Base-by-base conservation (phyloP, 2,888 invertebrate genomes). In the Pterostichus madidus region DNA sequence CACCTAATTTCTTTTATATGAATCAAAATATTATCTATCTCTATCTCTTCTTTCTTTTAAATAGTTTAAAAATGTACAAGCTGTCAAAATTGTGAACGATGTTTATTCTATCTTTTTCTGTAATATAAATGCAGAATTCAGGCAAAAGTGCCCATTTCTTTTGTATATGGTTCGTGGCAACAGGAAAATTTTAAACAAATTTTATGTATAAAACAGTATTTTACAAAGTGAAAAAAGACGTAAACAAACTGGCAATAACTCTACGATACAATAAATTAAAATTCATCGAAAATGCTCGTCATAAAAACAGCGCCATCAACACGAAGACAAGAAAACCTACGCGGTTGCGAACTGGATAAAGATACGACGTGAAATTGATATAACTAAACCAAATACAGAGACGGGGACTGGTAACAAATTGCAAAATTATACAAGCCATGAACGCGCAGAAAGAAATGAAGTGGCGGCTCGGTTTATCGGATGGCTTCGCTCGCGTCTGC, bases 361-460 rank as follows among this genome's bases (percentile, higher is more conserved):
- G 80, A 80, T 84, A 84, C 83, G 80, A 68, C 82, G 44, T 84
- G 78, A 85, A 86, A 87, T 87, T 86, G 86, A 86, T 87, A 86
- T 86, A 75, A 49, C 75, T 75, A 86, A 85, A 85, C 86, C 86
- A 85, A 86, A 86, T 85, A 85, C 85, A 85, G 85, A 80, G 83
- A 68, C 64, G 49, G 59, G 79, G 46, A 15, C 79, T 44, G 61
- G 64, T 86, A 87, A 88, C 88, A 88, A 88, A 88, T 88, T 87
- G 88, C 87, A 86, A 86, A 88, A 88, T 88, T 88, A 88, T 88
- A 87, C 88, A 87, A 88, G 88, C 87, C 88, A 88, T 88, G 88
- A 88, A 88, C 87, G 88, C 87, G 87, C 8, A 87, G 87, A 87
- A 87, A 87, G 86, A 87, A 86, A 88, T 88, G 87, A 88, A 88